A percentile compares a stretch with the other conserved stretches of the same genome.
phyloP scores from a whole-genome alignment of 2,888 invertebrate genomes.

The Dilophus febrilis region DNA sequence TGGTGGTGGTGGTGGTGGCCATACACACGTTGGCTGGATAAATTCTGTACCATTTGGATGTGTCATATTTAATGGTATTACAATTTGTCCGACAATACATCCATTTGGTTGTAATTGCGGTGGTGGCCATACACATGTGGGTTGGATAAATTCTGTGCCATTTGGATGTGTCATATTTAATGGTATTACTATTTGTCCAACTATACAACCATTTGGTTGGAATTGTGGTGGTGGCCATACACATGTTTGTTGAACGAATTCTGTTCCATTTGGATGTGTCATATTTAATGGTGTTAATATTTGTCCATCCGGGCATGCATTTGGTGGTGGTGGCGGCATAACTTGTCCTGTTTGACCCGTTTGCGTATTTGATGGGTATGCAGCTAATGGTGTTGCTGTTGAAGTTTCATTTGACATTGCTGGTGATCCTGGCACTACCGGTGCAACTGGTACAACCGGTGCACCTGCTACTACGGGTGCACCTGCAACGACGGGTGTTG shows the following conservation, averaged over 20 bases:
- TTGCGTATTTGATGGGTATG: neutral
- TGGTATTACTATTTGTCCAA: neutral
- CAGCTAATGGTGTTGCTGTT: neutral
- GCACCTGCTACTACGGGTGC: slow-evolving; percentile 14
- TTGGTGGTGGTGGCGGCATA: neutral
- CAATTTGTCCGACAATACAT: neutral
- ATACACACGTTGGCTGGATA: slow-evolving; percentile 11
- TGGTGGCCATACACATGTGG: neutral
- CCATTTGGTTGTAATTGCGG: neutral
- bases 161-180: neutral
- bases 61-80: neutral
- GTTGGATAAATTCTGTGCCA: neutral
- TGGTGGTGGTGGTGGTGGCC: slow-evolving; percentile 9
- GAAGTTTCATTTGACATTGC: neutral
- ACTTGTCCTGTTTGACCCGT: neutral
- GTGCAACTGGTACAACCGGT: slow-evolving; percentile 11
- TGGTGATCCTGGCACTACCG: slow-evolving; percentile 10
- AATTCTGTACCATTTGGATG: neutral
- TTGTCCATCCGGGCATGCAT: neutral
- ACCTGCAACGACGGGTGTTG: slow-evolving; percentile 14
- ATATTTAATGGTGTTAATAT: neutral
- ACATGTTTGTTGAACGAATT: neutral
- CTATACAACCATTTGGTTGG: neutral
- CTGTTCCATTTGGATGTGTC: neutral
- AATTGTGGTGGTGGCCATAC: neutral